A percentile compares a stretch with the other conserved stretches of the same genome.
phyloP scores from a whole-genome alignment of 2,797 vertebrate species.

The Crypturellus tataupa region DNA sequence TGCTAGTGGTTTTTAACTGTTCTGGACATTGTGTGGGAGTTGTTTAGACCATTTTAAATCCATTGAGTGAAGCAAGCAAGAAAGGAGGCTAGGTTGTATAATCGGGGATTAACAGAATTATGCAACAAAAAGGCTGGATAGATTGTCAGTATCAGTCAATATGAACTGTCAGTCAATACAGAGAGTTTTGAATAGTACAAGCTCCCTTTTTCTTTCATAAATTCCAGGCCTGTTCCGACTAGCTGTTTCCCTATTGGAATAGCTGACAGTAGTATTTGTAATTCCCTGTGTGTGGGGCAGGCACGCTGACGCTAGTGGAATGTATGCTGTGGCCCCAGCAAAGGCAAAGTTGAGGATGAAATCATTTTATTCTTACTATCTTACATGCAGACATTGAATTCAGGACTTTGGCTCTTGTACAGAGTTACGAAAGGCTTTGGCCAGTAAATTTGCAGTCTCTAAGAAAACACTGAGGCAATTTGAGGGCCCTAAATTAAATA shows the following conservation, averaged over 20 bases:
- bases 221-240: neutral
- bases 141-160: neutral
- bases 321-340: neutral
- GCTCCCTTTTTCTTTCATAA: neutral
- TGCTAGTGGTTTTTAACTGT: neutral
- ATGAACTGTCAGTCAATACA: neutral
- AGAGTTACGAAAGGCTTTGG: neutral
- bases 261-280: neutral
- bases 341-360: neutral
- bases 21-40: neutral
- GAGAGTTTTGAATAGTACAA: neutral
- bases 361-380: fast-evolving
- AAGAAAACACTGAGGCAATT: neutral
- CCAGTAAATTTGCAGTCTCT: neutral
- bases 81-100: neutral
- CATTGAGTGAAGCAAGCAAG: neutral
- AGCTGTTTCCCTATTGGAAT: neutral
- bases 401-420: neutral
- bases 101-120: neutral
- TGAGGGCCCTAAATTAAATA: neutral
- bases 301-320: neutral
- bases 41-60: neutral
- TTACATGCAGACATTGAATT: neutral
- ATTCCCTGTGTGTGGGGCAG: neutral
- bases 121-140: neutral